Evolutionary conservation across 1,140 invertebrate species (phyloP).

Genomic region (Acromyrmex charruanus): DNA sequence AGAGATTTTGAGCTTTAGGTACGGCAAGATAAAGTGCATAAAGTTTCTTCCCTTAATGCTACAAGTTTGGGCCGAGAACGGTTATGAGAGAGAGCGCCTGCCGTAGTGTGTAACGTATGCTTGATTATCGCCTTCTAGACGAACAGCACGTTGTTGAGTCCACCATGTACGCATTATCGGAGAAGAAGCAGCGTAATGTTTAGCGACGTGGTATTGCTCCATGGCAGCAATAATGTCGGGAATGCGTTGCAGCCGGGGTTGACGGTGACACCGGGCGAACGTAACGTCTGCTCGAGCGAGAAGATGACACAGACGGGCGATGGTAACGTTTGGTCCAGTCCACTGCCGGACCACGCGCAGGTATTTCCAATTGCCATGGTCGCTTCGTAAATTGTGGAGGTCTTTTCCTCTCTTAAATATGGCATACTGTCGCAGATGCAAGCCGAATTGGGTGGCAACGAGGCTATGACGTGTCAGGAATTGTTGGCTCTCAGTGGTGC

Average conservation of each 20-base stretch:
- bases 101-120: conserved; percentile 29
- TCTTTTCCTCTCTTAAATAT: neutral
- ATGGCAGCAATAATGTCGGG: conserved; percentile 87
- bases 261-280: conserved; percentile 84
- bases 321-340: conserved; percentile 89
- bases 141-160: conserved; percentile 88
- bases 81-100: conserved; percentile 32
- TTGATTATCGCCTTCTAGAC: conserved; percentile 77
- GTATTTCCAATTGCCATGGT: conserved; percentile 64
- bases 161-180: conserved; percentile 87
- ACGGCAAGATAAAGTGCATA: neutral
- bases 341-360: conserved; percentile 82
- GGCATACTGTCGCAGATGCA: conserved; percentile 78
- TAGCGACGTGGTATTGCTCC: conserved; percentile 93
- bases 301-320: conserved; percentile 95
- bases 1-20: conserved; percentile 22
- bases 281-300: conserved; percentile 93
- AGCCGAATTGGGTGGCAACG: conserved; percentile 87
- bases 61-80: conserved; percentile 47
- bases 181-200: conserved; percentile 95
- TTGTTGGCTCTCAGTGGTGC: conserved; percentile 95
- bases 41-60: conserved; percentile 48
- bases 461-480: conserved; percentile 96
- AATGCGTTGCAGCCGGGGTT: conserved; percentile 81
- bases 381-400: neutral